These are phyloP conservation scores for Intellagama lesueurii DNA, from an alignment of 2,797 vertebrate genomes.

Conservation along the genomic window DNA sequence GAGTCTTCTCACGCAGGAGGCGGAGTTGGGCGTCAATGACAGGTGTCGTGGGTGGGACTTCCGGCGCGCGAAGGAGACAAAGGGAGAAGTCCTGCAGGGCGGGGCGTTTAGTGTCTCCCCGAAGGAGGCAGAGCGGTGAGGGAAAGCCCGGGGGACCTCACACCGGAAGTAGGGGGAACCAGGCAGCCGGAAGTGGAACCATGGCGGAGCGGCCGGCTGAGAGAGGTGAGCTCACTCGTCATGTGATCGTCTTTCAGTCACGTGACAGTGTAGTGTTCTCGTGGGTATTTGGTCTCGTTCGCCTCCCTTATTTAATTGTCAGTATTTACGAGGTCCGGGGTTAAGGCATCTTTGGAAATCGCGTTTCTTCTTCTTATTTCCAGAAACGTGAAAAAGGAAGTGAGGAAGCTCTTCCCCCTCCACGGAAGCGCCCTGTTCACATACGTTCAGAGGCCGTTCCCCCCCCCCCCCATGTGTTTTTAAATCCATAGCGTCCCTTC, in stretches of 20 bases:
- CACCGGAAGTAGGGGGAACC: background rate
- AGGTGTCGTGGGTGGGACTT: background rate
- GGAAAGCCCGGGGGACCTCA: background rate
- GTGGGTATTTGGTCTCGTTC: background rate
- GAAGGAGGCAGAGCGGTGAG: background rate
- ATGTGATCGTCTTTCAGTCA: background rate
- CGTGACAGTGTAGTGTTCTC: background rate
- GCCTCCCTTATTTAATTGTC: no score
- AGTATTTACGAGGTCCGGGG: no score
- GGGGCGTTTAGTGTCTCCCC: background rate
- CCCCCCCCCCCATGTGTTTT: no score
- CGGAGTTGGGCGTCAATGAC: background rate
- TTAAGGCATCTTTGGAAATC: no score
- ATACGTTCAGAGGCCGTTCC: background rate
- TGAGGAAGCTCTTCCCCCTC: background rate
- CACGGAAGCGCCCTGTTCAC: background rate
- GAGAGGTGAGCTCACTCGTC: conserved; percentile 12
- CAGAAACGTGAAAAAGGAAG: background rate
- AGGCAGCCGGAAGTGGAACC: background rate
- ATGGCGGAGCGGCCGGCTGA: conserved; percentile 17
- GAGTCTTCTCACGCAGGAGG: no score
- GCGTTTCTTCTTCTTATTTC: no score
- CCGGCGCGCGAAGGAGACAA: background rate
- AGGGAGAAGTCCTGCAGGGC: background rate
- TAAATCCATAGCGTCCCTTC: no score